Conservation (phyloP, 2,797 vertebrate genomes). For the Chrysocyon brachyurus region DNA sequence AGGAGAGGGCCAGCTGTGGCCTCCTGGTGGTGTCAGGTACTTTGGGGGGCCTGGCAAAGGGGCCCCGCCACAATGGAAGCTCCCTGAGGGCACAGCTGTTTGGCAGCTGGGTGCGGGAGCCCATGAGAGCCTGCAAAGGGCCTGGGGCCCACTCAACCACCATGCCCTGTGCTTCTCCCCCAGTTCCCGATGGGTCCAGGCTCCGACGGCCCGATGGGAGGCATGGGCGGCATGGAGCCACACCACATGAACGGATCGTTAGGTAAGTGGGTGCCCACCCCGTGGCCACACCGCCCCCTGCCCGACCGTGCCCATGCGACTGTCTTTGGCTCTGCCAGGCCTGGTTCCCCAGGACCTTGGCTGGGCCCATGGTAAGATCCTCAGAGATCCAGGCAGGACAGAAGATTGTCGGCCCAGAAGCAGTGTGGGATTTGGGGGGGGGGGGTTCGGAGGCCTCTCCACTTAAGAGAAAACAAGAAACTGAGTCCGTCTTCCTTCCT, state of each 20-base stretch:
- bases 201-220: conserved; percentile 98
- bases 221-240: conserved; percentile 99
- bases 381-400: background rate
- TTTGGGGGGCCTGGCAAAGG: background rate
- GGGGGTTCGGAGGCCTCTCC: background rate
- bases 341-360: background rate
- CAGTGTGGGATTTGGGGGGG: background rate
- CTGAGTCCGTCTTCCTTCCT: conserved; percentile 50
- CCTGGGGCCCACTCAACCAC: background rate
- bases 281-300: rapidly evolving
- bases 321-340: background rate
- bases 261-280: conserved; percentile 89
- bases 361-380: background rate
- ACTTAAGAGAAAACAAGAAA: background rate
- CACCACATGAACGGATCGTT: conserved; percentile 99
- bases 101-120: background rate
- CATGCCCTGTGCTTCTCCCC: background rate
- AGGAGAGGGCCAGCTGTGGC: background rate
- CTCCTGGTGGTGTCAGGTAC: rapidly evolving
- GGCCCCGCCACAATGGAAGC: background rate
- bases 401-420: background rate
- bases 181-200: conserved; percentile 99
- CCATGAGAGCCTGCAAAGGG: rapidly evolving
- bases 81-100: background rate
- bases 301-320: rapidly evolving